A percentile compares a stretch with the other conserved stretches of the same genome.
Evolutionary conservation across 2,797 vertebrate species (phyloP).

Genomic region (Gadopsis marmoratus): DNA sequence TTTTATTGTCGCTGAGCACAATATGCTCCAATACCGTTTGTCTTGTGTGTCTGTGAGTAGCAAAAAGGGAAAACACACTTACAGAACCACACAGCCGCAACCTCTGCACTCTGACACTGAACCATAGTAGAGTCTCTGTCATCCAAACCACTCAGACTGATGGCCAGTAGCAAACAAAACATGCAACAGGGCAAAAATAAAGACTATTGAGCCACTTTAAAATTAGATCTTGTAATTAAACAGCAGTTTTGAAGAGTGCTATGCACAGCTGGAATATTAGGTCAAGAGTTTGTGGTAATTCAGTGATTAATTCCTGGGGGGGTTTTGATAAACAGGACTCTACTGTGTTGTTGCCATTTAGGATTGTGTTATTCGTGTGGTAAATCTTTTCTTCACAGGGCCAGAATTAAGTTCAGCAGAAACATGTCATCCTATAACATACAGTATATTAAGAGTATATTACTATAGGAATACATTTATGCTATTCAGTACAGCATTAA

Average conservation of each 20-base stretch:
- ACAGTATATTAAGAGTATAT: constrained; percentile 82
- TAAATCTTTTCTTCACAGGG: constrained; percentile 58
- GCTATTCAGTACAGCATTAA: constrained; percentile 79
- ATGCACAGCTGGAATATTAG: constrained; percentile 16
- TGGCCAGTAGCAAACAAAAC: constrained; percentile 7
- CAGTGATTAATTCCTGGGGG: constrained; percentile 20
- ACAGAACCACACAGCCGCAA: constrained; percentile 36
- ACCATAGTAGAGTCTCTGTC: constrained; percentile 24
- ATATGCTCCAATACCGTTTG: not conserved
- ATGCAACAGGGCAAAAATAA: not conserved
- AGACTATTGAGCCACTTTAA: not conserved
- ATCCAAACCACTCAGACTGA: constrained; percentile 37
- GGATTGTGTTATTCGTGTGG: constrained; percentile 45
- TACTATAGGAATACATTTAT: constrained; percentile 84
- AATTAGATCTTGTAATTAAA: not conserved
- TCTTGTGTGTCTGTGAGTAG: not conserved
- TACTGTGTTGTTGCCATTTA: constrained; percentile 56
- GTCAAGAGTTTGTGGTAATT: constrained; percentile 23
- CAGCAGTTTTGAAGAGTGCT: not conserved
- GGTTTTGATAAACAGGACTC: constrained; percentile 52
- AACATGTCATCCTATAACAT: constrained; percentile 73
- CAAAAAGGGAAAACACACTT: constrained; percentile 48
- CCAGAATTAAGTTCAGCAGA: constrained; percentile 72
- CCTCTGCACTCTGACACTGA: constrained; percentile 29
- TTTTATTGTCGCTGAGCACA: not conserved